phyloP scores from a whole-genome alignment of 2,113 vertebrate genomes.

The Pica pica region DNA sequence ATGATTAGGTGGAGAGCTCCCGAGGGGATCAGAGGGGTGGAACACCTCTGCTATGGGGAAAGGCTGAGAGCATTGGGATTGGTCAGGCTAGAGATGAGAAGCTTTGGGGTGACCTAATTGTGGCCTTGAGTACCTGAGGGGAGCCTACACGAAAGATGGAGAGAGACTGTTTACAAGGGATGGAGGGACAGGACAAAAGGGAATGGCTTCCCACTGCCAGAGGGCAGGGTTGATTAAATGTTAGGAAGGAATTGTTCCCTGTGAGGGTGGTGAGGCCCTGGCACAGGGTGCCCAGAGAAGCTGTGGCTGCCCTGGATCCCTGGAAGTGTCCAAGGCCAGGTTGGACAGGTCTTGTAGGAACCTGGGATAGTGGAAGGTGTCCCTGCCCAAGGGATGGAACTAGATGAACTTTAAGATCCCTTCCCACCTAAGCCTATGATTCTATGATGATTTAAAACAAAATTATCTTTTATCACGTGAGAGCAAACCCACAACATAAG shows the following conservation, averaged over 20 bases:
- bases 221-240: neutral
- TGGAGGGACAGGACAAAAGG: neutral
- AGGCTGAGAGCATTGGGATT: neutral
- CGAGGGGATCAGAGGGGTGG: accelerated
- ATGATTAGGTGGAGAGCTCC: neutral
- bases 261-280: neutral
- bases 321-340: neutral
- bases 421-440: neutral
- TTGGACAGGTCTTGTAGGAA: accelerated
- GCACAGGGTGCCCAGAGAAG: neutral
- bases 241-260: neutral
- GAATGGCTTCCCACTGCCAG: neutral
- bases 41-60: neutral
- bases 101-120: neutral
- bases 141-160: neutral
- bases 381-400: neutral
- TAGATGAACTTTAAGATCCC: neutral
- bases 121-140: neutral
- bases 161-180: neutral
- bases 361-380: neutral
- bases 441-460: neutral
- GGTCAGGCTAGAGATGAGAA: neutral
- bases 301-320: neutral
- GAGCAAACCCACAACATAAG: neutral
- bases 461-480: neutral